These are phyloP conservation scores for Cantharis lateralis DNA, from an alignment of 2,888 invertebrate genomes.

Conservation along the genomic window DNA sequence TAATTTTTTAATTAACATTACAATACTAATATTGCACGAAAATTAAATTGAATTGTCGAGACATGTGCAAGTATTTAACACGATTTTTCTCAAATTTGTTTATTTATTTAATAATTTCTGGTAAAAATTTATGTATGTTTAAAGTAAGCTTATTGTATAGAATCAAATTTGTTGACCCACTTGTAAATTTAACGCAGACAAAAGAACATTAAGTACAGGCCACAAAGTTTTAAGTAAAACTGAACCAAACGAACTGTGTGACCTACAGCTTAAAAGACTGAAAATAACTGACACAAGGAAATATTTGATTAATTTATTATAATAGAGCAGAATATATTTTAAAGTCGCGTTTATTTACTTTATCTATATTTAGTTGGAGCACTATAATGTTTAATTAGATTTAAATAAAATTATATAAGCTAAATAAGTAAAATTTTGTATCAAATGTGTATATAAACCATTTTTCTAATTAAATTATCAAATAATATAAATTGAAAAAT, in stretches of 20 bases:
- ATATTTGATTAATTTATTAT: not conserved
- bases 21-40: not conserved
- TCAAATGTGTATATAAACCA: not conserved
- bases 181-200: not conserved
- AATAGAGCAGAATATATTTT: not conserved
- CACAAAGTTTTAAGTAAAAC: not conserved
- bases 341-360: not conserved
- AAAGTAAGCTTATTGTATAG: not conserved
- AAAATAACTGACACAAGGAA: not conserved
- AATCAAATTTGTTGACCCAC: not conserved
- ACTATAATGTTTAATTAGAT: not conserved
- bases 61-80: not conserved
- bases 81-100: not conserved
- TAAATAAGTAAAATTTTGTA: not conserved
- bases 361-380: not conserved
- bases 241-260: not conserved
- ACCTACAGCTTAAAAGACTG: not conserved
- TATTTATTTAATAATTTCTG: not conserved
- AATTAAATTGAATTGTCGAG: not conserved
- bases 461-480: not conserved
- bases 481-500: not conserved
- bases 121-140: not conserved
- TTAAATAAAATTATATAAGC: not conserved
- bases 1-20: not conserved
- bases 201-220: not conserved